Evolutionary conservation across 1,140 invertebrate species (phyloP).

Genomic region (Drosophila guanche): DNA sequence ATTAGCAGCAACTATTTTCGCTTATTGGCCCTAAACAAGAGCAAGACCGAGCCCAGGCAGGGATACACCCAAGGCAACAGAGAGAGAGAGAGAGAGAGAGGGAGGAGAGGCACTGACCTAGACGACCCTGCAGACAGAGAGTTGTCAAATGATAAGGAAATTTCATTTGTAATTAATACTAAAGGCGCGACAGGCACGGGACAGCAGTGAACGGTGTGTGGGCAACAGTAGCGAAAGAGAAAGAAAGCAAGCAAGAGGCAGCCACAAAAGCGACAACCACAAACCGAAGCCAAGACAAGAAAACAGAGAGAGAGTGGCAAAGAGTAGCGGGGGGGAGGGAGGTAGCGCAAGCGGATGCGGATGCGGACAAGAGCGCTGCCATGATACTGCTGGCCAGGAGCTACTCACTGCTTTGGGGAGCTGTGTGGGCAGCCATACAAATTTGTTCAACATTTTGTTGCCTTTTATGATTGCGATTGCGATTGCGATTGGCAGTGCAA

Average conservation of each 20-base stretch:
- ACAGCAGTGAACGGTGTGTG: too few species aligned
- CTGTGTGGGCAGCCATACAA: conserved; percentile 46
- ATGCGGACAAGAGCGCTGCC: background rate
- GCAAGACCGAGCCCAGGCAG: background rate
- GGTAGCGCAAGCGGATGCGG: background rate
- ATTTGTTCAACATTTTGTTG: conserved; percentile 59
- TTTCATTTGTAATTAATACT: conserved; percentile 65
- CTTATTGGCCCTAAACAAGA: conserved; percentile 56
- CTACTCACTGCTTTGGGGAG: conserved; percentile 24
- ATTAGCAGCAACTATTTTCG: conserved; percentile 61
- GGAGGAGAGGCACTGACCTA: conserved; percentile 15
- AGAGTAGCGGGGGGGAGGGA: background rate
- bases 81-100: background rate
- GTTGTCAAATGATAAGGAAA: conserved; percentile 64
- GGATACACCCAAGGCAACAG: background rate
- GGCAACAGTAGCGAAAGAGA: conserved; percentile 5
- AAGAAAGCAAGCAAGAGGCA: conserved; percentile 35
- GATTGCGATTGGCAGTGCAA: background rate
- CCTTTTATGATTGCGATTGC: conserved; percentile 54
- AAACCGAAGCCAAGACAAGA: conserved; percentile 2
- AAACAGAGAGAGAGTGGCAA: background rate
- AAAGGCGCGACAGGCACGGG: conserved; percentile 35
- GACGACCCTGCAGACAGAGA: conserved; percentile 53
- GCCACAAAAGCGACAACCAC: conserved; percentile 55
- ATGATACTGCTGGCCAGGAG: too few species aligned